Base-by-base conservation (phyloP, 2,888 invertebrate species). In the Gerris lacustris region DNA sequence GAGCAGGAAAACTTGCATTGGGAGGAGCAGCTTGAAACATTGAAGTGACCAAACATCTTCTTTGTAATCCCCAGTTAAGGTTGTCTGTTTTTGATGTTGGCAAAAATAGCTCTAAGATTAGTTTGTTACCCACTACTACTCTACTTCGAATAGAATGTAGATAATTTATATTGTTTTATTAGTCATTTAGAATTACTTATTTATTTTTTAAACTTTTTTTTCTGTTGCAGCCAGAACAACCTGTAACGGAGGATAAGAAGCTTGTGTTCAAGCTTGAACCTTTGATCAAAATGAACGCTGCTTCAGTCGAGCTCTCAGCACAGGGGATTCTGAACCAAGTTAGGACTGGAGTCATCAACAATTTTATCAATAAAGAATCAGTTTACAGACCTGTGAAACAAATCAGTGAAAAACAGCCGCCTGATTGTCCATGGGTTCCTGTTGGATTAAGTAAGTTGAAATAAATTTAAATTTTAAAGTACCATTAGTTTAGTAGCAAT, bases 251-350 rank as follows among this genome's bases (percentile, higher is more conserved):
- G 31, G 31, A 31, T 31, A 31, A 31, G 44, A 73, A 73, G 17
- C 69, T 73, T 44, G 73, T 74, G 17, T 78, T 78, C 76, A 77
- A 77, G 73, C 76, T 79, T 72, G 78, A 78, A 71, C 78, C 78
- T 31, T 75, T 79, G 44, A 74, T 79, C 15, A 70, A 76, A 31
- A 74, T 78, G 63, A 77, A 78, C 72, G 78, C 78, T 2, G 76
- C 77, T 15, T 76, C 77, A 6, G 77, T 78, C 11, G 78, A 78
- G 74, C 74, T 77, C 44, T 76, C 76, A 31, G 75, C 77, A 66
- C 78, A 77, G 69, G 74, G 76, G 70, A 73, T 75, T 6, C 72
- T 77, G 66, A 77, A 77, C 73, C 70, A 71, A 45, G 72, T 74
- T 43, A 72, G 75, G 6, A 75, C 74, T 11, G 70, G 73, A 44